Base-by-base conservation (phyloP, 2,888 invertebrate species). In the Drosophila colorata region DNA sequence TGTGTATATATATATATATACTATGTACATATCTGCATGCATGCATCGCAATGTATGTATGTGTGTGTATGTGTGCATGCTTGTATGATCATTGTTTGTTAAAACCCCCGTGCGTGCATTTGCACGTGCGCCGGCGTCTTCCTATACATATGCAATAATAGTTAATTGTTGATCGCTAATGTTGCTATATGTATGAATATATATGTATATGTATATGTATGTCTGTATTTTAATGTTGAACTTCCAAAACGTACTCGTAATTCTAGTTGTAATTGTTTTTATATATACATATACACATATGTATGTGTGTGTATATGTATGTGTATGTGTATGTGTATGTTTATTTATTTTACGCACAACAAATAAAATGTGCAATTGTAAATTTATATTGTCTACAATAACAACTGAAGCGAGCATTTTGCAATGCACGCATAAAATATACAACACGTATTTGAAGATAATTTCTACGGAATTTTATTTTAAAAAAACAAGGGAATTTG, bases 91-190 rank as follows among this genome's bases (percentile, higher is more conserved):
- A 68, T 58, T 60, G 59, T 79, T 75, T 86, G 73, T 75, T 80
- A 51, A 64, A 77, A 40, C 60, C 74, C 47, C 48, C 46, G 60
- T 33, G 59, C 20, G 61, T 55, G 70, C 51, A 53, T 49, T 60
- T 67, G 49, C 64, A 41, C 66, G 48, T 66, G 31, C 74, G 63
- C 59, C 78, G 83, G 82, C 78, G 87, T 90, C 90, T 90, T 90
- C 89, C 90, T 90, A 75, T 74, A 74, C 86, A 83, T 80, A 89
- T 90, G 88, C 90, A 90, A 90, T 90, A 90, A 90, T 87, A 81
- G 68, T 79, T 77, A 72, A 86, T 80, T 87, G 87, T 81, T 79
- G 51, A 66, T 65, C 78, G 69, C 78, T 59, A 51, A 60, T 53
- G 78, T 78, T 84, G 84, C 70, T 81, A 70, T 74, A 78, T 73